Conservation (phyloP, 2,797 vertebrate species). For the Uromys caudimaculatus region DNA sequence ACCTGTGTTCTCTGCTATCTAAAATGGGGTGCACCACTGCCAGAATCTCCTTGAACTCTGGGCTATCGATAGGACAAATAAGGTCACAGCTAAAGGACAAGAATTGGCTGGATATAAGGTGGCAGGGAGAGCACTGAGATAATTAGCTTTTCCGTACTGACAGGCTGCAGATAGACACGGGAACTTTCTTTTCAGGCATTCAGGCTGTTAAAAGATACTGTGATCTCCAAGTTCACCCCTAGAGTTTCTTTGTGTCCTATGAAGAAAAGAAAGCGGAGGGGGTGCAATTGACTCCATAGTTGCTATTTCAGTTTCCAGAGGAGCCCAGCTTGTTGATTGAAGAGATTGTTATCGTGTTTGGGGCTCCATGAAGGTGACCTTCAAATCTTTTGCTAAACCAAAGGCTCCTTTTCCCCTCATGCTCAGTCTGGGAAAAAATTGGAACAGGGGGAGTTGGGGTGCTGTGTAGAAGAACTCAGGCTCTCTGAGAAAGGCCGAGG, state of each 20-base stretch:
- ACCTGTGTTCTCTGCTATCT: background rate
- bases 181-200: conserved; percentile 64
- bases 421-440: conserved; percentile 55
- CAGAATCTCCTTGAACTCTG: background rate
- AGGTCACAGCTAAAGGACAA: conserved; percentile 36
- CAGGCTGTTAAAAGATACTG: conserved; percentile 69
- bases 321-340: conserved; percentile 86
- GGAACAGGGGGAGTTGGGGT: background rate
- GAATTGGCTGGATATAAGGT: conserved; percentile 18
- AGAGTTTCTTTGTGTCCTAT: conserved; percentile 77
- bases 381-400: conserved; percentile 82
- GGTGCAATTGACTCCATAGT: conserved; percentile 79
- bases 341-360: conserved; percentile 85
- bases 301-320: conserved; percentile 87
- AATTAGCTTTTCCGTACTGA: conserved; percentile 68
- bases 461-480: background rate
- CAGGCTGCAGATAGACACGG: background rate
- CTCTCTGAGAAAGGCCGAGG: background rate
- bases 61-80: background rate
- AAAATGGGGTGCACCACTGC: background rate
- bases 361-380: conserved; percentile 86
- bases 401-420: conserved; percentile 72
- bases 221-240: conserved; percentile 81
- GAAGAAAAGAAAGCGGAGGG: conserved; percentile 69
- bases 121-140: background rate